Base-by-base conservation (phyloP, 2,113 vertebrate species). In the Ranitomeya imitator region DNA sequence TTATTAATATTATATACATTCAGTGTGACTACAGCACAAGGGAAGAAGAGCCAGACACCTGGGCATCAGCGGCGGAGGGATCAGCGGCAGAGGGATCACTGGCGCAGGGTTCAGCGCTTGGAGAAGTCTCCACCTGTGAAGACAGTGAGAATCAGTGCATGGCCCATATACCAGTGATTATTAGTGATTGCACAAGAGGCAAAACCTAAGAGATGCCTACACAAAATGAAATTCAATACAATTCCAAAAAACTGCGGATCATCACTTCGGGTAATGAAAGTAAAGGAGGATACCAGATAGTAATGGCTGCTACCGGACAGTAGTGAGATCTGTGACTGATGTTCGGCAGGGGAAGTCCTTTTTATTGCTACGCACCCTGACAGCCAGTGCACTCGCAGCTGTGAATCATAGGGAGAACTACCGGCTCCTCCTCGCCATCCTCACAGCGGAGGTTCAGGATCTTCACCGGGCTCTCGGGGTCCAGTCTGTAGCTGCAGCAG, bases 351-450 rank as follows among this genome's bases (percentile, higher is more conserved):
- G 13, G 21, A 26, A 37, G 7, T 2, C 45, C 18, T 54, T 7
- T 60, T 26, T 19, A 45, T 18, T 6, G 19, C 14, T 85, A 89
- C 95, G 85, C 90, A 97, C 97, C 96, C 90, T 97, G 97, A 90
- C 97, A 97, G 92, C 95, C 94, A 85, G 95, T 96, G 92, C 97
- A 97, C 88, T 97, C 96, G 67, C 97, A 98, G 92, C 96, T 96
- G 91, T 95, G 96, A 73, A 98, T 98, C 92, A 96, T 89, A 0
- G 96, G 97, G 57, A 98, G 93, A 21, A 97, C 96, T 6, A 96
- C 96, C 0, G 95, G 95, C 91, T 97, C 96, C 0, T 79, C 92
- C 74, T 92, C 92, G 0, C 96, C 96, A 0, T 90, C 94, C 0
- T 91, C 92, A 52, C 97, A 97, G 31, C 26, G 93, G 88, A 98